A percentile compares a stretch with the other conserved stretches of the same genome.
These are phyloP conservation scores for Drosophila borealis DNA, from an alignment of 2,888 invertebrate species.

Conservation along the genomic window DNA sequence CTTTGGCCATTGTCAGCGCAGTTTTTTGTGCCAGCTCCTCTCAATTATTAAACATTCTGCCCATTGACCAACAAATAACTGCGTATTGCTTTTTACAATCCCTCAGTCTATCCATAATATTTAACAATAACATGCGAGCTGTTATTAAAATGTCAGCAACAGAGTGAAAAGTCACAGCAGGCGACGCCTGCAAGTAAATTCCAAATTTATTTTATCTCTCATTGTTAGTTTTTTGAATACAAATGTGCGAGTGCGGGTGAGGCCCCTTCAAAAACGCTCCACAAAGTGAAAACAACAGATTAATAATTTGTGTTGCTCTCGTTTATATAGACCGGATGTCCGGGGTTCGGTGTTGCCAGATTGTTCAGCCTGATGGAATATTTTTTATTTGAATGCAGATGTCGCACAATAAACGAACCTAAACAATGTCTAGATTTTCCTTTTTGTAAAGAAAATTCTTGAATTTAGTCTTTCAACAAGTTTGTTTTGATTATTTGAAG, in stretches of 20 bases:
- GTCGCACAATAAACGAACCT: too few relatives aligned
- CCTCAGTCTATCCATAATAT: slow-evolving; percentile 25
- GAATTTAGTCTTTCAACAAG: too few relatives aligned
- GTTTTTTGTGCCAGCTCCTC: slow-evolving; percentile 21
- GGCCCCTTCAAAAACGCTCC: neutral
- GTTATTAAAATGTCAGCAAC: slow-evolving; percentile 43
- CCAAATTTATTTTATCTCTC: slow-evolving; percentile 22
- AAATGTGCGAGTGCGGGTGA: neutral
- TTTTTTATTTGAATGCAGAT: neutral
- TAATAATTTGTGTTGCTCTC: slow-evolving; percentile 6
- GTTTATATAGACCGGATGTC: neutral
- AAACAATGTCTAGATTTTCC: too few relatives aligned
- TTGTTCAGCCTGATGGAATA: neutral
- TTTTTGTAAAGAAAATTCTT: too few relatives aligned
- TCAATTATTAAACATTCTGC: slow-evolving; percentile 39
- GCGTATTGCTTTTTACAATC: slow-evolving; percentile 11
- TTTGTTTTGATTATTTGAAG: too few relatives aligned
- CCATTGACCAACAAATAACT: slow-evolving; percentile 15
- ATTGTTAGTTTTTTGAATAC: neutral
- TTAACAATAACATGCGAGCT: slow-evolving; percentile 39
- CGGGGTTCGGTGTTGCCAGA: neutral
- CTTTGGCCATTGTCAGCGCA: slow-evolving; percentile 19
- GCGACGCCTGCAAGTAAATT: slow-evolving; percentile 17
- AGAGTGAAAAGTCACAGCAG: slow-evolving; percentile 27
- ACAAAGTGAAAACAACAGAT: slow-evolving; percentile 23